These are phyloP conservation scores for Lutraria lutraria DNA, from an alignment of 2,888 invertebrate species.

Conservation along the genomic window DNA sequence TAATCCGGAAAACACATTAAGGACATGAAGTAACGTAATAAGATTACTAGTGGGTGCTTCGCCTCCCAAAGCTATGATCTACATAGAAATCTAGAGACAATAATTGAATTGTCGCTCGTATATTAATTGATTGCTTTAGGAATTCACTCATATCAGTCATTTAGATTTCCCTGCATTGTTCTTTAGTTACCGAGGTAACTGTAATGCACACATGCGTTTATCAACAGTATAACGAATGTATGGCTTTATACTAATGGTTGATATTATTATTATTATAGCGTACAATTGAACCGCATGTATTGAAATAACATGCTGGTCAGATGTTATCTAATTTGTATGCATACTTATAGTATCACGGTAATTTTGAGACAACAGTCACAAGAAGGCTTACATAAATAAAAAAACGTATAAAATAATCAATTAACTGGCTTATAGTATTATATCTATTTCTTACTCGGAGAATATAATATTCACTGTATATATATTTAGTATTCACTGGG, in stretches of 20 bases:
- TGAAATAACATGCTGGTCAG: not conserved
- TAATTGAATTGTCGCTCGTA: conserved; percentile 6
- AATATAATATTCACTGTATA: too few relatives aligned
- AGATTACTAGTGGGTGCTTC: conserved; percentile 1
- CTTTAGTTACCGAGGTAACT: not conserved
- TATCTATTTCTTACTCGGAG: too few relatives aligned
- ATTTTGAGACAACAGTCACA: too few relatives aligned
- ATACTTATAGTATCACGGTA: too few relatives aligned
- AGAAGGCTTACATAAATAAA: too few relatives aligned
- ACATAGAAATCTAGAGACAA: not conserved
- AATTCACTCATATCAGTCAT: not conserved
- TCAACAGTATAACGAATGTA: not conserved
- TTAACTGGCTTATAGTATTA: too few relatives aligned
- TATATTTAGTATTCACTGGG: too few relatives aligned
- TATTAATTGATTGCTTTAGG: not conserved
- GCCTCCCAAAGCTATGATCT: conserved; percentile 8
- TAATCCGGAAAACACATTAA: not conserved
- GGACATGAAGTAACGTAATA: conserved; percentile 1
- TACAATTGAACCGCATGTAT: not conserved
- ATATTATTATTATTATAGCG: not conserved
- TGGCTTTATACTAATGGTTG: not conserved
- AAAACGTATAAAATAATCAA: too few relatives aligned
- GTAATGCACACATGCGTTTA: not conserved
- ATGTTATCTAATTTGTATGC: not conserved
- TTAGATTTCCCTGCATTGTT: not conserved